A percentile compares a stretch with the other conserved stretches of the same genome.
These are phyloP conservation scores for Galemys pyrenaicus DNA, from an alignment of 2,113 vertebrate species.

Conservation along the genomic window DNA sequence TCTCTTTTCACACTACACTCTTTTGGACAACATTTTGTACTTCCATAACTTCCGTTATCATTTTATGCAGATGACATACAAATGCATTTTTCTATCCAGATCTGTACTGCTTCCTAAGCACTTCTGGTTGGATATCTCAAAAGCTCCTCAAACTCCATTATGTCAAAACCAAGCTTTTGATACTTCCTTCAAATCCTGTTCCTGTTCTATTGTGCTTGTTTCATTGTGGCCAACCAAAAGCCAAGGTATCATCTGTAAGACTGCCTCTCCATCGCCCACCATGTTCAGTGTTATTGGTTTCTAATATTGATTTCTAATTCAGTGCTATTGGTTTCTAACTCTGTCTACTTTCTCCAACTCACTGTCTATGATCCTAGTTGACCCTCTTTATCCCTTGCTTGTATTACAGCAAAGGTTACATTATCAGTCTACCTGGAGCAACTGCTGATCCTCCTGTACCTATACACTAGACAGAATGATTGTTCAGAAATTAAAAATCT, in stretches of 20 bases:
- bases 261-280: background rate
- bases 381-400: background rate
- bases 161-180: slow-evolving; percentile 1
- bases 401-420: background rate
- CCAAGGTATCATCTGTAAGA: background rate
- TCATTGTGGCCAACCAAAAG: background rate
- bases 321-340: no score
- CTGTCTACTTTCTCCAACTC: background rate
- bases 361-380: background rate
- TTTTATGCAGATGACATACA: background rate
- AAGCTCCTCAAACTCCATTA: slow-evolving; percentile 7
- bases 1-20: background rate
- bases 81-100: background rate
- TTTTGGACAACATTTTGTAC: background rate
- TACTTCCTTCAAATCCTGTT: background rate
- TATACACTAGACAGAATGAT: background rate
- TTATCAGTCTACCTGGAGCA: background rate
- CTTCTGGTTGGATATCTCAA: background rate
- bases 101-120: slow-evolving; percentile 10
- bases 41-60: slow-evolving; percentile 17
- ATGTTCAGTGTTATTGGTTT: no score
- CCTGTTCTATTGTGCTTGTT: background rate
- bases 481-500: slow-evolving; percentile 34
- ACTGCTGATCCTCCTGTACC: background rate
- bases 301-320: no score